phyloP scores from a whole-genome alignment of 2,888 invertebrate species.

The Trachelus stipa region DNA sequence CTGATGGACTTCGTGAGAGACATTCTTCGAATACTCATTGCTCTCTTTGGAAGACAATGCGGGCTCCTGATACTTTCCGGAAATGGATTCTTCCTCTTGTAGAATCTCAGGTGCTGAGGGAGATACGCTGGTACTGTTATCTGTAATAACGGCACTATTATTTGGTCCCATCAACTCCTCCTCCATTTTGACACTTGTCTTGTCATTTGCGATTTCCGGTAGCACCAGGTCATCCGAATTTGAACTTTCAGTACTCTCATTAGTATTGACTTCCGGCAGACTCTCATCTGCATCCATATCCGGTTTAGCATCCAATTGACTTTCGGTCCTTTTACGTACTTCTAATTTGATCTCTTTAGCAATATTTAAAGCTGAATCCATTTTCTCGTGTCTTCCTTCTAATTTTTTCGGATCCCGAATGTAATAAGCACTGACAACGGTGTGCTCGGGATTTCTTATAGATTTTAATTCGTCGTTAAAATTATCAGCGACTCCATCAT shows the following conservation, averaged over 20 bases:
- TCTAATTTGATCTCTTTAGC: constrained; percentile 8
- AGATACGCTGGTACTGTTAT: not conserved
- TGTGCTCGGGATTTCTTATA: not conserved
- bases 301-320: constrained; percentile 10
- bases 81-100: not conserved
- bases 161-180: not conserved
- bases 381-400: constrained; percentile 25
- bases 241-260: constrained; percentile 24
- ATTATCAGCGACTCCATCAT: constrained; percentile 16
- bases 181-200: constrained; percentile 32
- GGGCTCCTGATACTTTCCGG: not conserved
- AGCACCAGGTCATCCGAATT: constrained; percentile 20
- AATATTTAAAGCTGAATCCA: constrained; percentile 21
- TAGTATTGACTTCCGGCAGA: constrained; percentile 1
- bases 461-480: not conserved
- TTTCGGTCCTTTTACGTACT: constrained; percentile 21
- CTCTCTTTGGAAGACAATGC: not conserved
- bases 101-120: not conserved
- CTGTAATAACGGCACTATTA: not conserved
- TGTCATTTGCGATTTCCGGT: constrained; percentile 36
- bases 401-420: constrained; percentile 13
- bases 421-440: not conserved
- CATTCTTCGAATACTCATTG: not conserved
- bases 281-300: constrained; percentile 28
- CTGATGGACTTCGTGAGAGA: not conserved